Evolutionary conservation across 2,113 vertebrate species (phyloP), one percentile per base, ranked within the genome.

Genomic region (Entomyzon cyanotis): DNA sequence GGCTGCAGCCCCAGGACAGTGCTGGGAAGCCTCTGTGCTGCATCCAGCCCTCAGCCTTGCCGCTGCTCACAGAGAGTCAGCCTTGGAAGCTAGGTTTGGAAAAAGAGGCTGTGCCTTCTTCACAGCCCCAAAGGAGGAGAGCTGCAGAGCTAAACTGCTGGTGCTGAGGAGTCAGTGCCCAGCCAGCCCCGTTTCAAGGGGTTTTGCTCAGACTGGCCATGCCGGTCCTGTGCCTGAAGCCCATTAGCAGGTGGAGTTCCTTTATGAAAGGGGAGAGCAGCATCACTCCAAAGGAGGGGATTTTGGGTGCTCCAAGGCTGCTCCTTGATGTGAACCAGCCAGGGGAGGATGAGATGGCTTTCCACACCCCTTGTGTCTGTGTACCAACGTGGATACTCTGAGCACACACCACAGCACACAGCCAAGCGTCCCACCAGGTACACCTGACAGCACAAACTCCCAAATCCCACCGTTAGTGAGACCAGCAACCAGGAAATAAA

Each of bases 361-460:
- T 35, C 52, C 25, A 0, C 28, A 64, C 27, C 7, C 0, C 12
- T 11, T 4, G 25, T 27, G 22, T 19, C 28, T 49, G 67, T 22
- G 21, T 7, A 4, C 12, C 5, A 2, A 7, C 0, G 1, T 13
- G 76, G 56, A 7, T 23, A 76, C 52, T 22, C 83, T 9, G 52
- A 47, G 47, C 62, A 42, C 12, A 25, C 10, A 1, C 24, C 24
- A 39, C 3, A 2, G 23, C 67, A 19, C 70, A 2, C 7, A 58
- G 11, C 63, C 25, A 1, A 5, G 18, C 0, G 0, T 7, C 64
- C 70, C 78, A 49, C 12, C 58, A 1, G 28, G 17, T 7, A 31
- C 75, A 41, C 35, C 85, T 5, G 39, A 12, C 10, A 19, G 31
- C 60, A 14, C 24, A 23, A 19, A 53, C 44, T 24, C 46, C 37